Percentiles rank a stretch among this genome's conserved stretches.
phyloP scores from a whole-genome alignment of 2,888 invertebrate genomes.

The Sphecodes monilicornis region DNA sequence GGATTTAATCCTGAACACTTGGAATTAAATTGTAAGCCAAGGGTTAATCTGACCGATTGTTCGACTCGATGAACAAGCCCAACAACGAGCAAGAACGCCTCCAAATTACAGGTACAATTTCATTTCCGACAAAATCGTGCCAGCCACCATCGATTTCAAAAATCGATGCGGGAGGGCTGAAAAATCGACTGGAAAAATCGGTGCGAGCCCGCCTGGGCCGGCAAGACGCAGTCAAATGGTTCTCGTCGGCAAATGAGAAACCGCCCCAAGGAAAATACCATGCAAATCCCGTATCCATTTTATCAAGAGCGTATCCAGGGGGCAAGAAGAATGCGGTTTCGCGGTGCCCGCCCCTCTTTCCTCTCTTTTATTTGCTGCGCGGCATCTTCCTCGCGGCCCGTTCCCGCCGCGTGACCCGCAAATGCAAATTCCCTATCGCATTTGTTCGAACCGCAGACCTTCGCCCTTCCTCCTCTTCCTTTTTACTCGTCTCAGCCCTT shows the following conservation, averaged over 20 bases:
- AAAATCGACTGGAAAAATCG: neutral
- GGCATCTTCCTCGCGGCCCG: neutral
- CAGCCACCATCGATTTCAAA: neutral
- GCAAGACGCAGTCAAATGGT: neutral
- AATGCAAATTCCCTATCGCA: slow-evolving; percentile 57
- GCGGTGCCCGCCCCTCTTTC: slow-evolving; percentile 1
- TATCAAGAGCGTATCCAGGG: slow-evolving; percentile 48
- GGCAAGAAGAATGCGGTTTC: slow-evolving; percentile 39
- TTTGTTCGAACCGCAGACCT: slow-evolving; percentile 53
- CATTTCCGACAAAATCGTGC: no score
- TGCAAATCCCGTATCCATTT: slow-evolving; percentile 55
- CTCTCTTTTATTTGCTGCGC: slow-evolving; percentile 4
- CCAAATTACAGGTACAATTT: no score
- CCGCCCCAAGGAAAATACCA: slow-evolving; percentile 42
- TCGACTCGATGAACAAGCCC: no score
- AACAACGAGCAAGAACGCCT: neutral
- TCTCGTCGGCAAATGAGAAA: slow-evolving; percentile 42
- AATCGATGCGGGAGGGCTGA: neutral
- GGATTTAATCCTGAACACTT: no score
- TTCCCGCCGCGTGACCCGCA: slow-evolving; percentile 48
- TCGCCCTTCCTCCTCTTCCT: neutral
- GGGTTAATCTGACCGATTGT: no score
- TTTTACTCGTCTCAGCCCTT: neutral
- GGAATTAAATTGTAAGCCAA: no score
- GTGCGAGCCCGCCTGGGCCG: neutral